Percentiles rank a stretch among this genome's conserved stretches.
phyloP scores from a whole-genome alignment of 1,140 invertebrate species.

The Anadara kagoshimensis region DNA sequence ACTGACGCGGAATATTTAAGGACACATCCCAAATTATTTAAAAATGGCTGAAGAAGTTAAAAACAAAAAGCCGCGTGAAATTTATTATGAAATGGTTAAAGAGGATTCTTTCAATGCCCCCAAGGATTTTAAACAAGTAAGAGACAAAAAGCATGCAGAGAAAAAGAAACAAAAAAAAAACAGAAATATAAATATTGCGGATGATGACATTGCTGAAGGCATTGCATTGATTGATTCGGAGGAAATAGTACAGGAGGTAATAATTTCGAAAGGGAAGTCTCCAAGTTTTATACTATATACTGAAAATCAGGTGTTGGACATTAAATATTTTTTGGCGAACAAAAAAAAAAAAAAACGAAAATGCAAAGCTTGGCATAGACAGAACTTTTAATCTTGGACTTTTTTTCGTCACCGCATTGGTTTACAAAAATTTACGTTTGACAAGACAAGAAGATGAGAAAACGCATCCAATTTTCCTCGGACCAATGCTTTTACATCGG shows the following conservation, averaged over 20 bases:
- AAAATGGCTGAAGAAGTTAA: neutral
- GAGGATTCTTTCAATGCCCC: slow-evolving; percentile 15
- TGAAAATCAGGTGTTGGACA: neutral
- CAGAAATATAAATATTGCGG: neutral
- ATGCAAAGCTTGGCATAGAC: slow-evolving; percentile 14
- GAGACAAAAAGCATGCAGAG: slow-evolving; percentile 23
- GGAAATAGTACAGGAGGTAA: slow-evolving; percentile 4
- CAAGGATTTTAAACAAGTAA: slow-evolving; percentile 7
- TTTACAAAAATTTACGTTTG: slow-evolving; percentile 7
- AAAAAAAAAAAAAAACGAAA: too few relatives aligned
- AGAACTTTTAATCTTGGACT: slow-evolving; percentile 11
- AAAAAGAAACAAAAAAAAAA: neutral
- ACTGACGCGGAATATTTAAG: neutral
- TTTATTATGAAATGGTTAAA: slow-evolving; percentile 11
- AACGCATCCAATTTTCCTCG: slow-evolving; percentile 6
- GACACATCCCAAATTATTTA: slow-evolving; percentile 3
- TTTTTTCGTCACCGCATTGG: slow-evolving; percentile 5
- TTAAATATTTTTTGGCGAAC: neutral
- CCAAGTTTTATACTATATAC: slow-evolving; percentile 4
- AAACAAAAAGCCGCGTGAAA: slow-evolving; percentile 7
- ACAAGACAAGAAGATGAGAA: neutral
- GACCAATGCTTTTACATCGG: slow-evolving; percentile 9
- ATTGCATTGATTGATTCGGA: slow-evolving; percentile 12
- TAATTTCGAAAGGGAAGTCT: slow-evolving; percentile 3
- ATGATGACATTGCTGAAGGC: slow-evolving; percentile 28